A percentile compares a stretch with the other conserved stretches of the same genome.
Conservation (phyloP, 2,888 invertebrate genomes). For the Sphecodes monilicornis region DNA sequence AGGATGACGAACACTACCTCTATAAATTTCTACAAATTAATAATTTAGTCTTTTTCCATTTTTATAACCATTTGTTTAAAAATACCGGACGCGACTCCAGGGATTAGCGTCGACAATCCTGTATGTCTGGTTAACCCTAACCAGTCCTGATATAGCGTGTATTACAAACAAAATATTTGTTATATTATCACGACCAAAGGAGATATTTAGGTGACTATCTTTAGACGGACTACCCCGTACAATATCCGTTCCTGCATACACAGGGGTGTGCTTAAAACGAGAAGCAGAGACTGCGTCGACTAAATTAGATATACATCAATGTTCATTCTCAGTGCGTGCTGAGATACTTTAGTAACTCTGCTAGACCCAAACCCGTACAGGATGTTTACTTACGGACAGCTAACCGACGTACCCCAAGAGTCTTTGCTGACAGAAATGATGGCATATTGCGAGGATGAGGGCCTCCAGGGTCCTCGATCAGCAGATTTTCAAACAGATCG, state of each 20-base stretch:
- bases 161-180: background rate
- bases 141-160: background rate
- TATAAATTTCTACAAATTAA: background rate
- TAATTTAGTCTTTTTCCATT: background rate
- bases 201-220: background rate
- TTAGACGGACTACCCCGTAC: background rate
- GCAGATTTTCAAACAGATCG: background rate
- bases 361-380: background rate
- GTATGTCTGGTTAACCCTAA: background rate
- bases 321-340: background rate
- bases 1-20: background rate
- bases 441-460: background rate
- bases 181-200: background rate
- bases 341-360: constrained; percentile 1
- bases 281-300: background rate
- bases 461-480: constrained; percentile 2
- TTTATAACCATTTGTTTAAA: background rate
- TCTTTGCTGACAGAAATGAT: background rate
- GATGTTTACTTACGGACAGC: background rate
- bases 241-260: background rate
- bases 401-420: background rate
- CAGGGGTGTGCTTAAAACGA: background rate
- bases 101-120: background rate
- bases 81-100: background rate
- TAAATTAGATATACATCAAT: background rate